phyloP scores from a whole-genome alignment of 2,797 vertebrate genomes.

The Gymnoscopelus microlampas region DNA sequence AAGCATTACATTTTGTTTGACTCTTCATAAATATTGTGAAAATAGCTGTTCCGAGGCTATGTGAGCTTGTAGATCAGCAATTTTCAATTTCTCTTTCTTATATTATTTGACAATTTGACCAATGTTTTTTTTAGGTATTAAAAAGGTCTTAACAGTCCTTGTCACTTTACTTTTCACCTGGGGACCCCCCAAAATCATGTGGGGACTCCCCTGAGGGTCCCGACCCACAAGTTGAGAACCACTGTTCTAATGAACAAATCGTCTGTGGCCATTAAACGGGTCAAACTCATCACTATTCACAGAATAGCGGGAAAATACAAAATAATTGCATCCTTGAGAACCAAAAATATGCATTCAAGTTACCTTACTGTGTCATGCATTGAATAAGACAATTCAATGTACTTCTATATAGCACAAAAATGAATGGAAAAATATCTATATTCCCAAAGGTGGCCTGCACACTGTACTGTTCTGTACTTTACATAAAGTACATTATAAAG shows the following conservation, averaged over 20 bases:
- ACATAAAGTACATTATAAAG: conserved; percentile 30
- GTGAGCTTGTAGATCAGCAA: too few species aligned
- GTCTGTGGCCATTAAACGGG: not conserved
- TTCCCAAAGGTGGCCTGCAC: conserved; percentile 1
- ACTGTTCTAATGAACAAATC: conserved; percentile 33
- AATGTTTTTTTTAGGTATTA: too few species aligned
- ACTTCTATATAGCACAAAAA: not conserved
- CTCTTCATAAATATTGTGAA: too few species aligned
- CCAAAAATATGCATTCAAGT: conserved; percentile 25
- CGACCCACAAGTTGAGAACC: too few species aligned
- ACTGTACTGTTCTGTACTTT: conserved; percentile 4
- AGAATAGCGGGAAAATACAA: conserved; percentile 51
- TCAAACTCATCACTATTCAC: conserved; percentile 59
- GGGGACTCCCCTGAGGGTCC: too few species aligned
- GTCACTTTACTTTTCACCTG: too few species aligned
- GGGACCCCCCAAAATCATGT: too few species aligned
- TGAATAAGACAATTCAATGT: conserved; percentile 13
- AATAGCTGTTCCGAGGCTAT: too few species aligned
- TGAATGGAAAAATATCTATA: not conserved
- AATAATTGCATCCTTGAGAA: conserved; percentile 36
- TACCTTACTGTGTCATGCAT: conserved; percentile 37
- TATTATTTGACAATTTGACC: too few species aligned
- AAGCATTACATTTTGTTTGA: too few species aligned
- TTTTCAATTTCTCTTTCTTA: too few species aligned
- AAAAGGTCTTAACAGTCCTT: too few species aligned